Percentiles rank a stretch among this genome's conserved stretches.
These are phyloP conservation scores for Oplegnathus fasciatus DNA, from an alignment of 2,113 vertebrate genomes.

Conservation along the genomic window DNA sequence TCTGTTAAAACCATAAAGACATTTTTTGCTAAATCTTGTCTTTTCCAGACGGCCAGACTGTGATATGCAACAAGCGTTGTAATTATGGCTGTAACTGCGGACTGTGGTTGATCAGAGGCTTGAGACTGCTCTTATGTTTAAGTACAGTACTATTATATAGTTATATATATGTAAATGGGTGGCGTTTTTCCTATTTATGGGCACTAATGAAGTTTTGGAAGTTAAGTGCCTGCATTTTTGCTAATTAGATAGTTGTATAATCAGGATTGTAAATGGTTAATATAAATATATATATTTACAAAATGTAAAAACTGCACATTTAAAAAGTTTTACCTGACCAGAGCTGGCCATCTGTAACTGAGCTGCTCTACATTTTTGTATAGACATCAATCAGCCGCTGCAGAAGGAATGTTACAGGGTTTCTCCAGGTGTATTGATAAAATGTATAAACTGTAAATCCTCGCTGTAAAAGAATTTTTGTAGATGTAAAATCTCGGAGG, in stretches of 20 bases:
- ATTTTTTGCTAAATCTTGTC: slow-evolving; percentile 65
- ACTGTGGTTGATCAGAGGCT: slow-evolving; percentile 61
- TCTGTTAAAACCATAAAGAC: slow-evolving; percentile 79
- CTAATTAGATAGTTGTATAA: slow-evolving; percentile 70
- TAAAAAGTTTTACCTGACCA: slow-evolving; percentile 50
- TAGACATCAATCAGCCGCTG: slow-evolving; percentile 53
- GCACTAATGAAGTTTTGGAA: slow-evolving; percentile 57
- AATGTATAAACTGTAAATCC: slow-evolving; percentile 73
- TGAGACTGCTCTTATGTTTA: slow-evolving; percentile 59
- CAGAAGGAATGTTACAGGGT: slow-evolving; percentile 64
- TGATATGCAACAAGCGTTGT: slow-evolving; percentile 68
- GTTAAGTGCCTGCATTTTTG: slow-evolving; percentile 79
- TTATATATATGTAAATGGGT: slow-evolving; percentile 73
- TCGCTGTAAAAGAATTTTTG: slow-evolving; percentile 45
- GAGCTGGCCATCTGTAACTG: slow-evolving; percentile 21
- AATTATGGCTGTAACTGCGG: slow-evolving; percentile 65
- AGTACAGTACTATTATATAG: slow-evolving; percentile 71
- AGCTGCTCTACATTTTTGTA: slow-evolving; percentile 69
- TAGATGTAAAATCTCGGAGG: slow-evolving; percentile 43
- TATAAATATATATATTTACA: slow-evolving; percentile 79
- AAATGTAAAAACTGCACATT: slow-evolving; percentile 70
- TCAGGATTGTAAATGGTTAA: slow-evolving; percentile 78
- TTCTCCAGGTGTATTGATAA: slow-evolving; percentile 50
- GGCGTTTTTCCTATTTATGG: slow-evolving; percentile 74
- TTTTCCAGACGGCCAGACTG: slow-evolving; percentile 66